Conservation (phyloP, 2,113 vertebrate genomes). For the Struthidea cinerea region DNA sequence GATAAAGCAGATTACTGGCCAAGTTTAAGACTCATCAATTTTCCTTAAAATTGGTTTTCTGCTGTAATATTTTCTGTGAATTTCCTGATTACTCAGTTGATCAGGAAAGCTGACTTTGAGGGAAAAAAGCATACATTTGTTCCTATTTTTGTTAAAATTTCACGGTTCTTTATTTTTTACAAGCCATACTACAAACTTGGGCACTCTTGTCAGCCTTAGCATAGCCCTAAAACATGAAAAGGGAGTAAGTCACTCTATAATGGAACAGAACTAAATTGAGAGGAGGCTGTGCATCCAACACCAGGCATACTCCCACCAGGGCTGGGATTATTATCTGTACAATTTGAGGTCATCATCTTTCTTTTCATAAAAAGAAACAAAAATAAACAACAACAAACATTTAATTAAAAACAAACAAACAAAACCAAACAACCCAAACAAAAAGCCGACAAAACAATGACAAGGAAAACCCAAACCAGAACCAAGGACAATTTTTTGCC, state of each 20-base stretch:
- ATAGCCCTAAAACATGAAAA: background rate
- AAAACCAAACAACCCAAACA: background rate
- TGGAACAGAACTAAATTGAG: background rate
- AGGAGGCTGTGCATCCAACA: background rate
- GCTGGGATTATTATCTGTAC: background rate
- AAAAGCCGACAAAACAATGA: background rate
- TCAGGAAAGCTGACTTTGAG: background rate
- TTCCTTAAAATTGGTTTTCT: background rate
- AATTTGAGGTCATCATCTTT: background rate
- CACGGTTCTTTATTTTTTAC: background rate
- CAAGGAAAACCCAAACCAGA: background rate
- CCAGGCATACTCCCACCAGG: background rate
- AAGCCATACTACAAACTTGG: background rate
- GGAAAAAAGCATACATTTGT: background rate
- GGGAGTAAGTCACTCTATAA: background rate
- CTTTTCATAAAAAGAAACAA: background rate
- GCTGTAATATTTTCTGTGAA: background rate
- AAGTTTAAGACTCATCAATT: background rate
- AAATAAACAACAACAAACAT: background rate
- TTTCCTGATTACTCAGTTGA: background rate
- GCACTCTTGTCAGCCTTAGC: background rate
- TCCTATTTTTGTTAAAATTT: background rate
- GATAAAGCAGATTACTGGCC: background rate
- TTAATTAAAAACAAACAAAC: background rate
- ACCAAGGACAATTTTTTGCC: background rate